These are phyloP conservation scores for Halocynthia aurantium DNA, from an alignment of 23 tunicate genomes.

Conservation along the genomic window DNA sequence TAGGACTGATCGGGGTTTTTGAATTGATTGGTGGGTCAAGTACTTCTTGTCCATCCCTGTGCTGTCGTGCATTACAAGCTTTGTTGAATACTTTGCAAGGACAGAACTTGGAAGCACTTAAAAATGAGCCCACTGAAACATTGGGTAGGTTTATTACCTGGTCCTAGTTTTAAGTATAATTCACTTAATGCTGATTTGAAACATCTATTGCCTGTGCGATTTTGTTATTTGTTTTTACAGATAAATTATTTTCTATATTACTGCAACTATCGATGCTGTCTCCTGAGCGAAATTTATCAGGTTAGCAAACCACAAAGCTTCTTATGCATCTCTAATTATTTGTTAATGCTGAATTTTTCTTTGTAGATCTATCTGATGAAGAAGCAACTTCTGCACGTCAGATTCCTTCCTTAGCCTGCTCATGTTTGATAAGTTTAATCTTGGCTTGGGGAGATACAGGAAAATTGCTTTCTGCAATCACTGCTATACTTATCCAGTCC, in stretches of 20 bases:
- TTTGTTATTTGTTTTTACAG: conserved; percentile 28
- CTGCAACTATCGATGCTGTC: conserved; percentile 38
- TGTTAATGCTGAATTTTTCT: no score
- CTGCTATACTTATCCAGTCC: neutral
- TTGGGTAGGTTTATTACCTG: conserved; percentile 19
- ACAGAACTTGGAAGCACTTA: conserved; percentile 41
- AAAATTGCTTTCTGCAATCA: conserved; percentile 43
- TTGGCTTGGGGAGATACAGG: conserved; percentile 85
- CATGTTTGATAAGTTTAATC: conserved; percentile 58
- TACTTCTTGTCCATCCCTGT: conserved; percentile 18
- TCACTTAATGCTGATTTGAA: neutral
- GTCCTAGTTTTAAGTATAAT: neutral
- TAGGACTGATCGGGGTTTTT: conserved; percentile 62
- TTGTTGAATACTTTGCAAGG: conserved; percentile 56
- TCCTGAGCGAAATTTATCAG: conserved; percentile 8
- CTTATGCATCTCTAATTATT: no score
- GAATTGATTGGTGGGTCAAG: conserved; percentile 49
- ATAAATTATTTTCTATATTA: conserved; percentile 37
- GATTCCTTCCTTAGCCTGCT: conserved; percentile 65
- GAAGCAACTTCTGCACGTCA: neutral
- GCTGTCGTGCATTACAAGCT: conserved; percentile 56
- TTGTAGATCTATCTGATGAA: no score
- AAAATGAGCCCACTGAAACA: conserved; percentile 30
- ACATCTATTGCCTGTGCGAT: neutral
- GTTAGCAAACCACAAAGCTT: no score